Conservation (phyloP, 2,888 invertebrate species). For the Suillia variegata region DNA sequence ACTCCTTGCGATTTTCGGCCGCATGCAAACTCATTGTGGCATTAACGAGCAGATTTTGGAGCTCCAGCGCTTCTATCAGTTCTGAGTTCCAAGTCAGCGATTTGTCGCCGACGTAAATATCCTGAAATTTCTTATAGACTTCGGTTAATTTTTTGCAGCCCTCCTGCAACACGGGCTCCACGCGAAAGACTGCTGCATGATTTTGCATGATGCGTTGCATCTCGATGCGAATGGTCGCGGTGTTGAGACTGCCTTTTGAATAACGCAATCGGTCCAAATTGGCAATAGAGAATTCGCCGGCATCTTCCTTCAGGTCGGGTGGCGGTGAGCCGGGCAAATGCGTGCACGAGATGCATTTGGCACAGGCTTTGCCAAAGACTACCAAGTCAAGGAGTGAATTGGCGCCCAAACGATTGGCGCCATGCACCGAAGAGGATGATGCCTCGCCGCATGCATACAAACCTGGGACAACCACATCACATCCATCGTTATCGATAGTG, state of each 20-base stretch:
- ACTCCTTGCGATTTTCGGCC: too few species aligned
- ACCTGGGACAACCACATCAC: slow-evolving; percentile 73
- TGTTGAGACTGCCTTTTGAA: slow-evolving; percentile 75
- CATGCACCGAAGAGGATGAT: slow-evolving; percentile 95
- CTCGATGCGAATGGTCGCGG: slow-evolving; percentile 80
- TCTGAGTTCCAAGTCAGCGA: too few species aligned
- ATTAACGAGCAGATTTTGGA: too few species aligned
- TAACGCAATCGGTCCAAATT: slow-evolving; percentile 87
- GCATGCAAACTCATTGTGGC: too few species aligned
- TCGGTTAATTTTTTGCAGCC: slow-evolving; percentile 75
- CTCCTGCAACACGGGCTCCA: slow-evolving; percentile 81
- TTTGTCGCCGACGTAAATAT: slow-evolving; percentile 79
- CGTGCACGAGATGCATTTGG: slow-evolving; percentile 80
- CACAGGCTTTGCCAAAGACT: slow-evolving; percentile 96
- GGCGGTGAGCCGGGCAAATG: slow-evolving; percentile 83
- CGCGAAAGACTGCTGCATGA: slow-evolving; percentile 96
- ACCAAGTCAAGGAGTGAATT: slow-evolving; percentile 97
- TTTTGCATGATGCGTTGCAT: slow-evolving; percentile 98
- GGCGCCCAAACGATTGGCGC: slow-evolving; percentile 98
- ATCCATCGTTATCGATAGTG: slow-evolving; percentile 39
- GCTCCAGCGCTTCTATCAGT: too few species aligned
- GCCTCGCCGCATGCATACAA: slow-evolving; percentile 94
- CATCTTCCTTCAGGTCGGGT: slow-evolving; percentile 73
- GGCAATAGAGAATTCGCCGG: slow-evolving; percentile 88
- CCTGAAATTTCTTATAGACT: slow-evolving; percentile 75